Evolutionary conservation across 2,113 vertebrate genomes (phyloP), one percentile per base, ranked within the genome.

Genomic region (Dromaius novaehollandiae): DNA sequence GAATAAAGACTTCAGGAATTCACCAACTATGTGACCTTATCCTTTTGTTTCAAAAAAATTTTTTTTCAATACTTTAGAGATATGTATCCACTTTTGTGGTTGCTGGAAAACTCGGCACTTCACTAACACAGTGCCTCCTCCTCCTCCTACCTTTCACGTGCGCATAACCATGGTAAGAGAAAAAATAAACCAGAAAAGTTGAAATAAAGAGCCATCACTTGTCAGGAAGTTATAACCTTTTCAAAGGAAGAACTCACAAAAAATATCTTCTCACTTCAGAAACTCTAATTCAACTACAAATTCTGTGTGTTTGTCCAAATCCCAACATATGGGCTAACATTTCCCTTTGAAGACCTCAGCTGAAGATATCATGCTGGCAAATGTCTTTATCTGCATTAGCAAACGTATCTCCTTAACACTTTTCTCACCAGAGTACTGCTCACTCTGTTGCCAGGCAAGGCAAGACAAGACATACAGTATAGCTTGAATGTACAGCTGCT

Each of bases 11-110:
- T 88, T 82, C 14, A 19, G 18, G 34, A 68, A 71, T 92, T 78
- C 20, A 63, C 32, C 6, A 1, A 32, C 38, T 74, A 28, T 19
- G 2, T 60, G n/a, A 51, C 12, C 58, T 85, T 38, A 25, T 38
- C 38, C n/a, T 74, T 30, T 70, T 75, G 30, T 19, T 4, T 92
- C 58, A 50, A 93, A 56, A 81, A 2, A 25, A 15, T 60, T 91
- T 91, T 68, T 91, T 92, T 81, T 78, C 25, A 80, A 15, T 93
- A 40, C 40, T 70, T 64, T 82, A 36, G 13, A 70, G 85, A 40
- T 80, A 42, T 25, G 10, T 19, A 48, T 73, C 20, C 4, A 73
- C 78, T 66, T 26, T 21, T 64, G 50, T 14, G 38, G n/a, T 4
- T 73, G 36, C 14, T 36, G 13, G 22, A 61, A 11, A 88, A 42